Evolutionary conservation across 2,888 invertebrate species (phyloP), one percentile per base, ranked within the genome.

Genomic region (Zonitis immaculata): DNA sequence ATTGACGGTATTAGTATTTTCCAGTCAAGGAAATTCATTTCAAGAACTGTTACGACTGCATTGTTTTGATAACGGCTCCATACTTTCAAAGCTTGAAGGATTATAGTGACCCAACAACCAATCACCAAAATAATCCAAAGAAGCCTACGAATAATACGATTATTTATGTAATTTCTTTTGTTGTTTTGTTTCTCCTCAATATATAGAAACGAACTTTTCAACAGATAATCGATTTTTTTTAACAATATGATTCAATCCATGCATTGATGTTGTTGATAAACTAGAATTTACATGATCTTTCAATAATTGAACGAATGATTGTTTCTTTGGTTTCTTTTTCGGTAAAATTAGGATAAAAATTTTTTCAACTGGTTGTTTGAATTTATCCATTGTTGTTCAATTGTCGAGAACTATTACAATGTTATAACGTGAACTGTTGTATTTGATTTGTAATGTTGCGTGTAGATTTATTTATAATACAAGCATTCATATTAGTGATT

Each of bases 211-310:
- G 59, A 61, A 72, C 73, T 68, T 67, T 60, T 73, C 73, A 18
- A 59, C 35, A 0, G 56, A 47, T 44, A 66, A 65, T 25, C 69
- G 60, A n/a, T 58, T 65, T 42, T 55, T 56, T 22, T 59, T 54
- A 0, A 66, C 64, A 20, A 71, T 58, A 47, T 73, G 72, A 11
- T 60, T 64, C 20, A 73, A 58, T 6, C 72, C 73, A 58, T 70
- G 71, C 49, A 73, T 65, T 6, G 71, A 68, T 5, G 66, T 66
- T 42, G 61, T 62, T 48, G 61, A 63, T 18, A 67, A 58, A 44
- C 65, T 61, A 48, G 60, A 63, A 42, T 59, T 45, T 43, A 65
- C 45, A 54, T 66, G 58, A 18, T 54, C 32, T 44, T 49, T 44
- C 3, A 53, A 8, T 22, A 46, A 32, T 8, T 47, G 50, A 26